Evolutionary conservation across 2,797 vertebrate genomes (phyloP).

Genomic region (Pygocentrus nattereri): DNA sequence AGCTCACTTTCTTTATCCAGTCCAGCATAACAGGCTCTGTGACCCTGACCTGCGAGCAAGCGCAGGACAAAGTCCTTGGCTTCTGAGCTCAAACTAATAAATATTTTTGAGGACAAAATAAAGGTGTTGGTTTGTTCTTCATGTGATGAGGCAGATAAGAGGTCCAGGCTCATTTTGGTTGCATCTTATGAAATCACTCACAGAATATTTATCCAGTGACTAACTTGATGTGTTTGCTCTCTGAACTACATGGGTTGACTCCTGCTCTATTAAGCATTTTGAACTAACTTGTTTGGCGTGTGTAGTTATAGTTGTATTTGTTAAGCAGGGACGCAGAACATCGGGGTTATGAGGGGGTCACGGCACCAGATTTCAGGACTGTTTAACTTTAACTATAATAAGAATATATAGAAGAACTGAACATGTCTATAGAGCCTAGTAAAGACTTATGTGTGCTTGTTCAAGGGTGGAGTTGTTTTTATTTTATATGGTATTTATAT

Average conservation of each 20-base stretch:
- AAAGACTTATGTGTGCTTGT: too few species aligned
- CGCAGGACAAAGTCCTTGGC: neutral
- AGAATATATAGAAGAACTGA: too few species aligned
- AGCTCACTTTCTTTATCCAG: neutral
- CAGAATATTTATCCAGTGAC: neutral
- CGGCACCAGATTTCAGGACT: too few species aligned
- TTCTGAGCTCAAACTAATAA: neutral
- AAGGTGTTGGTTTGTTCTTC: neutral
- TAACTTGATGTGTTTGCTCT: neutral
- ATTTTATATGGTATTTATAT: too few species aligned
- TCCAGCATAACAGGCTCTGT: neutral
- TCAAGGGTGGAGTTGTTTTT: too few species aligned
- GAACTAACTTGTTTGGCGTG: neutral
- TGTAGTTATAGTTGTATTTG: conserved; percentile 20
- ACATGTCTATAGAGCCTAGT: too few species aligned
- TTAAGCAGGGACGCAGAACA: neutral
- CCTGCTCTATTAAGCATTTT: neutral
- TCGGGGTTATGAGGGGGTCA: too few species aligned
- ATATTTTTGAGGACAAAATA: neutral
- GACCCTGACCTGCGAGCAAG: neutral
- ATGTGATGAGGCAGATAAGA: neutral
- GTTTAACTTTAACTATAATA: too few species aligned
- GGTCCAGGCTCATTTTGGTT: neutral
- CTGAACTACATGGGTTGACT: neutral
- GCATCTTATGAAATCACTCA: neutral